Evolutionary conservation across 1,140 invertebrate species (phyloP).

Genomic region (Ptiloglossa arizonensis): DNA sequence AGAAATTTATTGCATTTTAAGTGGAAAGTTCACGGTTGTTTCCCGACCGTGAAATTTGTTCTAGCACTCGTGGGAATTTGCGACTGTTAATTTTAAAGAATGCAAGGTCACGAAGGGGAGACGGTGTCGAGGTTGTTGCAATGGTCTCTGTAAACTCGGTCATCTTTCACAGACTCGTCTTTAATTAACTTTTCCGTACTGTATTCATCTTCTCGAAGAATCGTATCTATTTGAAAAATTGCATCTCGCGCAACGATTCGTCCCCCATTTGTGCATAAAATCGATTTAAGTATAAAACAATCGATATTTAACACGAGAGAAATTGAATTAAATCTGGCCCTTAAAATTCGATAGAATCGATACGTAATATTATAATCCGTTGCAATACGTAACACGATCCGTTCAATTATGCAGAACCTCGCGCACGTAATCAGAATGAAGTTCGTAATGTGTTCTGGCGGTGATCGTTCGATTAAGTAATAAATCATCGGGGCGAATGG

Average conservation of each 20-base stretch:
- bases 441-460: neutral
- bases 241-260: too few relatives aligned
- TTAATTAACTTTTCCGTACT: constrained; percentile 3
- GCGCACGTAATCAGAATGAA: neutral
- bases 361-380: neutral
- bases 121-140: constrained; percentile 15
- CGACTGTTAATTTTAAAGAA: constrained; percentile 56
- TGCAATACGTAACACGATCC: neutral
- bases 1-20: constrained; percentile 3
- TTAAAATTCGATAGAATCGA: too few relatives aligned
- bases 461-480: constrained; percentile 33
- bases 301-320: too few relatives aligned
- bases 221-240: neutral
- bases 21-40: constrained; percentile 33
- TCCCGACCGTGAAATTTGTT: constrained; percentile 30
- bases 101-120: constrained; percentile 41
- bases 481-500: constrained; percentile 27
- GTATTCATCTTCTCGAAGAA: too few relatives aligned
- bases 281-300: neutral
- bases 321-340: too few relatives aligned
- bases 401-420: neutral
- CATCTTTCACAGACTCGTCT: constrained; percentile 1
- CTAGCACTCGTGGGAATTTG: constrained; percentile 35
- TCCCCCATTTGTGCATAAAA: neutral
- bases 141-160: constrained; percentile 37